Evolutionary conservation across 2,888 invertebrate genomes (phyloP).

Genomic region (Acrocyrtus sp.): DNA sequence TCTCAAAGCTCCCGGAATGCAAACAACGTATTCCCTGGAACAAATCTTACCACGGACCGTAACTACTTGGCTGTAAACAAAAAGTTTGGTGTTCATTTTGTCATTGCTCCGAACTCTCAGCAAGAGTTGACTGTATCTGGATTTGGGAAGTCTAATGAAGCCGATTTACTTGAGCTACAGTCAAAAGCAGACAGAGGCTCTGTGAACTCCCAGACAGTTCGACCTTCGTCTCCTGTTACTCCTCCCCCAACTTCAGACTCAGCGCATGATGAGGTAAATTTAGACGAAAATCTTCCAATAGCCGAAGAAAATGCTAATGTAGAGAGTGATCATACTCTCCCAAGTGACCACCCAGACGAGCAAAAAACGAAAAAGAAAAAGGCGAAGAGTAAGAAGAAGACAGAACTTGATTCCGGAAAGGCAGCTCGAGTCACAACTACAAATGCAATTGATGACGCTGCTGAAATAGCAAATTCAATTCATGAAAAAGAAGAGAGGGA

Average conservation of each 20-base stretch:
- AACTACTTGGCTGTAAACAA: conserved; percentile 44
- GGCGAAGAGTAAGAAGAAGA: neutral
- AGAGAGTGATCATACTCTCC: no score
- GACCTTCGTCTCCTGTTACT: neutral
- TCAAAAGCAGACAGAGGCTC: neutral
- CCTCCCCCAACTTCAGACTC: no score
- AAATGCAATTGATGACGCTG: conserved; percentile 31
- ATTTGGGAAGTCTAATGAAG: no score
- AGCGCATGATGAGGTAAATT: neutral
- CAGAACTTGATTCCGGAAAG: conserved; percentile 22
- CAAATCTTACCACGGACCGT: conserved; percentile 37
- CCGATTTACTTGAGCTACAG: neutral
- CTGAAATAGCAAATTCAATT: conserved; percentile 18
- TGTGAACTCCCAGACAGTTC: neutral
- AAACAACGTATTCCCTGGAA: conserved; percentile 30
- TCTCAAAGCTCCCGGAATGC: neutral
- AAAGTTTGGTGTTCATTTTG: conserved; percentile 41
- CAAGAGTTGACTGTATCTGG: conserved; percentile 25
- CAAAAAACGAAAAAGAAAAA: neutral
- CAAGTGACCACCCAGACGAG: neutral
- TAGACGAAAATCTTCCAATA: neutral
- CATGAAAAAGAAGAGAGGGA: neutral
- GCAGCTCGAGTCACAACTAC: conserved; percentile 36
- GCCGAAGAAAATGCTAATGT: neutral
- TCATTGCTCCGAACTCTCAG: conserved; percentile 36